phyloP scores from a whole-genome alignment of 2,888 invertebrate species.

The Stenodera caucasica region DNA sequence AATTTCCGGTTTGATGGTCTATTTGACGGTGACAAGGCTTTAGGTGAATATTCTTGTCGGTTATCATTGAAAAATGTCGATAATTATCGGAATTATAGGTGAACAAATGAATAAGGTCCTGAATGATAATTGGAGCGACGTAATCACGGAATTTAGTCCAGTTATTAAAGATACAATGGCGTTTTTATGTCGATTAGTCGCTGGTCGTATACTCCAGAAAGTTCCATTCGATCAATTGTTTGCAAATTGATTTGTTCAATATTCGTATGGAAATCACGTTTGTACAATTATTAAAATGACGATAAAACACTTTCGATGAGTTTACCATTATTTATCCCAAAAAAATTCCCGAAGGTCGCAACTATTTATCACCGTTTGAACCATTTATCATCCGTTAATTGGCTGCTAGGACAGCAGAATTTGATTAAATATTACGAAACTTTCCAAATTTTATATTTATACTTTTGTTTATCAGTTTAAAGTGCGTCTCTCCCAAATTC shows the following conservation, averaged over 20 bases:
- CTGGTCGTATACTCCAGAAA: conserved; percentile 29
- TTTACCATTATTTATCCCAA: too few species aligned
- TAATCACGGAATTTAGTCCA: conserved; percentile 40
- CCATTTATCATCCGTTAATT: too few species aligned
- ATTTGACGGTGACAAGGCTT: conserved; percentile 42
- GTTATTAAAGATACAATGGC: conserved; percentile 18
- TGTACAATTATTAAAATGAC: too few species aligned
- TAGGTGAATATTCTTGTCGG: conserved; percentile 34
- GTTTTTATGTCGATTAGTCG: conserved; percentile 21
- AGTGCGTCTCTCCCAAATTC: too few species aligned
- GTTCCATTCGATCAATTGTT: conserved; percentile 35
- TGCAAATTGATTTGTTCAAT: conserved; percentile 14
- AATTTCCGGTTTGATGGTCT: conserved; percentile 40
- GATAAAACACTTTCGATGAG: too few species aligned
- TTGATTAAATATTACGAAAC: too few species aligned
- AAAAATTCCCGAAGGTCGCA: too few species aligned
- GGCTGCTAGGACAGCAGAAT: too few species aligned
- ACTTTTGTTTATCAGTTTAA: too few species aligned
- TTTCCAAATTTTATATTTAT: too few species aligned
- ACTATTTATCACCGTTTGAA: too few species aligned
- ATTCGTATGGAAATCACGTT: neutral
- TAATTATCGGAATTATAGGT: conserved; percentile 32
- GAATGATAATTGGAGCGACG: conserved; percentile 46
- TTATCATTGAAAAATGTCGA: neutral
- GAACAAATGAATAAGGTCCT: conserved; percentile 46